These are phyloP conservation scores for Oncopodura yosiiana DNA, from an alignment of 1,140 invertebrate genomes.

Conservation along the genomic window DNA sequence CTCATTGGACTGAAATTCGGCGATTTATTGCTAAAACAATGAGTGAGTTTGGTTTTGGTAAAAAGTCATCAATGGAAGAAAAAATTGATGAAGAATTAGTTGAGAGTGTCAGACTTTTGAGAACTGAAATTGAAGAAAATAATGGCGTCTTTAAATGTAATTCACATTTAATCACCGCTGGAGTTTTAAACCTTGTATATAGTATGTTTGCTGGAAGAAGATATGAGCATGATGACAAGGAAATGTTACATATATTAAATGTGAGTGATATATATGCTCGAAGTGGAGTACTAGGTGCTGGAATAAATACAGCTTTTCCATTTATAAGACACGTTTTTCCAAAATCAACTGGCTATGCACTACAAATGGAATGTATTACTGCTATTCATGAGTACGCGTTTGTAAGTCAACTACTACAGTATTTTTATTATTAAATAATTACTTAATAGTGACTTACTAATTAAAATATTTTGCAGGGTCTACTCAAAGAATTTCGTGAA, in stretches of 20 bases:
- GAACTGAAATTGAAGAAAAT: neutral
- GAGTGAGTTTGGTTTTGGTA: constrained; percentile 1
- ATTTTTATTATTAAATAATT: too few relatives aligned
- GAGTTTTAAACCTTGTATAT: neutral
- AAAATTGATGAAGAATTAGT: neutral
- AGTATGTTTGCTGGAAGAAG: neutral
- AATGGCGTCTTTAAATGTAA: neutral
- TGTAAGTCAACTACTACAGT: too few relatives aligned
- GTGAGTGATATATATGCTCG: neutral
- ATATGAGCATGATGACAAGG: neutral
- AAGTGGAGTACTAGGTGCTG: neutral
- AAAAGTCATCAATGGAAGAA: neutral
- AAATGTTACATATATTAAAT: neutral
- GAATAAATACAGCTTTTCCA: neutral
- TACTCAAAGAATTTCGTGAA: neutral
- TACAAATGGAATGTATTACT: neutral
- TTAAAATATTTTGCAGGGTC: neutral
- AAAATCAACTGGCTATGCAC: neutral
- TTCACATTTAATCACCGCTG: neutral
- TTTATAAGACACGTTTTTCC: neutral
- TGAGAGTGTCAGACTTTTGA: neutral
- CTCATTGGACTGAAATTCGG: neutral
- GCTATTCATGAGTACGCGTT: neutral
- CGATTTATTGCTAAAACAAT: neutral
- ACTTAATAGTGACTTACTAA: too few relatives aligned